Conservation (phyloP, 2,113 vertebrate species). For the Scomber scombrus region DNA sequence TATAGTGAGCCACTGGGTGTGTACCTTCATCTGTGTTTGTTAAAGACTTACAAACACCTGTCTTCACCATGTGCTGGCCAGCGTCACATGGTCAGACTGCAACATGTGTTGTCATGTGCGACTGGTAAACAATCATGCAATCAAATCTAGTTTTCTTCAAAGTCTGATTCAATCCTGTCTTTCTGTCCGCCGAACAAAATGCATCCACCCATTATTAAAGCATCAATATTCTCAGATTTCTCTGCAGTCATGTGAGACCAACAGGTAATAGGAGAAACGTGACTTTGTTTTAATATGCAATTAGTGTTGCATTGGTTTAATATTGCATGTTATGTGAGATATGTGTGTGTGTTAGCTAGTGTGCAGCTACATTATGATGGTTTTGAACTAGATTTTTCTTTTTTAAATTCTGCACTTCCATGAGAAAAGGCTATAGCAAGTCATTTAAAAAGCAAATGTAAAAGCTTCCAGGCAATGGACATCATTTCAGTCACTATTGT, state of each 20-base stretch:
- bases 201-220: constrained; percentile 41
- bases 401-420: background rate
- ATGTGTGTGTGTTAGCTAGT: background rate
- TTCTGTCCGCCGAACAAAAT: constrained; percentile 36
- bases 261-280: background rate
- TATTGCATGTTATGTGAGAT: constrained; percentile 28
- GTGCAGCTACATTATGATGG: background rate
- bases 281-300: constrained; percentile 27
- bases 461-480: too few relatives aligned
- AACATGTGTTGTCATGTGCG: background rate
- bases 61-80: constrained; percentile 4
- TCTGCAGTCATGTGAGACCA: constrained; percentile 10
- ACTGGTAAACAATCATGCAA: constrained; percentile 19
- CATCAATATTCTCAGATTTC: constrained; percentile 26
- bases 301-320: constrained; percentile 33
- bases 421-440: background rate
- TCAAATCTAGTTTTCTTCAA: constrained; percentile 25
- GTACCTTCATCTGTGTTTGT: constrained; percentile 23
- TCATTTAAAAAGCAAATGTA: background rate
- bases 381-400: background rate
- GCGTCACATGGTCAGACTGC: background rate
- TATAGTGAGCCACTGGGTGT: background rate
- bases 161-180: constrained; percentile 32
- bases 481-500: too few relatives aligned
- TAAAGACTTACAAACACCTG: constrained; percentile 28